Base-by-base conservation (phyloP, 2,888 invertebrate genomes). In the Euzophera pinguis region DNA sequence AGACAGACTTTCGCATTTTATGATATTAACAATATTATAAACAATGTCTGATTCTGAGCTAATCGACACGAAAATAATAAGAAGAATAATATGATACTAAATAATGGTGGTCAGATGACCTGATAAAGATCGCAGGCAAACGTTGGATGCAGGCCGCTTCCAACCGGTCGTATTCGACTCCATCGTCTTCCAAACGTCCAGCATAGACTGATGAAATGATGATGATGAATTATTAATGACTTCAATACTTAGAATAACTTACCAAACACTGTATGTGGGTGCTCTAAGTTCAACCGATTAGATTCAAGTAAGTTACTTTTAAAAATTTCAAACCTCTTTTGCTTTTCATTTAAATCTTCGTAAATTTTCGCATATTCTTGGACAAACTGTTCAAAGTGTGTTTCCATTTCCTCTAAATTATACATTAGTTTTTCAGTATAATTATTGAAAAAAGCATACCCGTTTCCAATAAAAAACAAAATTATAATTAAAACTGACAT, bases 301-400 rank as follows among this genome's bases (percentile, higher is more conserved):
- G 38, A 45, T 9, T 45, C 16, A 7, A 29, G 0, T 27, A 52
- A 39, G 14, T 52, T 52, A 29, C 39, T 38, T 22, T 47, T 52
- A 12, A 52, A 52, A 5, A 52, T 38, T 16, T 47, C 17, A 5
- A 52, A 47, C 32, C 52, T 13, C 3, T 12, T 9, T 47, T 52
- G 47, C n/a, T 38, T 52, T 12, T 52, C 52, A 1, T 8, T 1
- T 7, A 16, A 29, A 9, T 45, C 16, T 6, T 14, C 16, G 16
- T 52, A 52, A 10, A 22, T 5, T 27, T 47, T 52, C 7, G 29
- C 37, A 29, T 47, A 38, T 9, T 37, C 9, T 1, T 47, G 3
- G 0, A 52, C 32, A 29, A 52, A 52, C n/a, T 16, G 10, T 12
- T 45, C 12, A 12, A 52, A 52, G 12, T 16, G 32, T 10, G 12